Evolutionary conservation across 2,113 vertebrate genomes (phyloP), one percentile per base, ranked within the genome.

Genomic region (Antigone vipio): DNA sequence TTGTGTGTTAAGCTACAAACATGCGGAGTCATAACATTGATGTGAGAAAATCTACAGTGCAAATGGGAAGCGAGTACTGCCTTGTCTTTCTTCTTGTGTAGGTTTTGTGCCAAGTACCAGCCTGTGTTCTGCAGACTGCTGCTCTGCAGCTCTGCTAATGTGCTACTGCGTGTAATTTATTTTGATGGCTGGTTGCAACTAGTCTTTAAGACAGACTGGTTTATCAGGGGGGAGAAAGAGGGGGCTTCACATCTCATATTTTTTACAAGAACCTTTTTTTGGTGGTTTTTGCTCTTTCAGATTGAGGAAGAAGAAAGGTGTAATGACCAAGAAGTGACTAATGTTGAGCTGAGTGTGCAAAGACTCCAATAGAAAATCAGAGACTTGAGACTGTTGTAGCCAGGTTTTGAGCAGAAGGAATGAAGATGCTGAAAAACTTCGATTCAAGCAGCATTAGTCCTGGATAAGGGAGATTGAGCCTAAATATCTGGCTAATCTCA

Each of bases 1-100:
- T 76, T 67, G 50, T 94, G 82, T 84, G 82, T 88, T 94, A 92
- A 67, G 72, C 80, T 93, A 32, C 76, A 88, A 84, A 90, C 56
- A 80, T 71, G 78, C 90, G 74, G 81, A 96, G 88, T 92, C 88
- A 42, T 93, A 88, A 80, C 78, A 59, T 1, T 6, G 74, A 55
- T 59, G 81, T 77, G 85, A 93, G 92, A 84, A 83, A 83, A 94
- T 44, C 47, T n/a, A 8, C 44, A 69, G 75, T 14, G 72, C 62
- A n/a, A 64, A 58, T 0, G 7, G 85, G 79, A 88, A 89, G 32
- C 2, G 0, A 79, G 45, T 30, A 2, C 34, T 63, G 47, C 66
- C 0, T 0, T n/a, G 10, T 68, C 29, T 88, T 15, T 69, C 42
- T 55, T 18, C 45, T 45, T 10, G 34, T 42, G 50, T 47, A 53